Evolutionary conservation across 1,140 invertebrate species (phyloP).

Genomic region (Drosophila equinoxialis): DNA sequence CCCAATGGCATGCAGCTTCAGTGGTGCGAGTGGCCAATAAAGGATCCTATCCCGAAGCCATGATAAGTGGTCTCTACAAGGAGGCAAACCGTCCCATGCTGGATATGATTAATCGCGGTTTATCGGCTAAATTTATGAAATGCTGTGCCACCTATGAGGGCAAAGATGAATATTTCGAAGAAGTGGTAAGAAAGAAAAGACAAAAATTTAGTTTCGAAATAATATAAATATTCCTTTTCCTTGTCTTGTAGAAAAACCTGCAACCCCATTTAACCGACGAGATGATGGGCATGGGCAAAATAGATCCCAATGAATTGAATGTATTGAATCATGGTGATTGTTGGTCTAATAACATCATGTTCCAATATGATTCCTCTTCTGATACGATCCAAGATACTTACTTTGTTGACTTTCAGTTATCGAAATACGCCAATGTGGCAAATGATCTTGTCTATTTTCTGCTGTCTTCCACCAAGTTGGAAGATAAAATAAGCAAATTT

Average conservation of each 20-base stretch:
- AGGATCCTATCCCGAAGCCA: constrained; percentile 64
- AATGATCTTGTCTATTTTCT: constrained; percentile 69
- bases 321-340: constrained; percentile 87
- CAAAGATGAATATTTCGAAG: constrained; percentile 53
- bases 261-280: constrained; percentile 28
- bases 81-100: constrained; percentile 41
- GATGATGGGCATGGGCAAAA: constrained; percentile 30
- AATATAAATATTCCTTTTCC: background rate
- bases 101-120: constrained; percentile 35
- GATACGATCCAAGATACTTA: constrained; percentile 75
- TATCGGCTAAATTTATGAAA: constrained; percentile 37
- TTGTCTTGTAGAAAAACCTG: constrained; percentile 29
- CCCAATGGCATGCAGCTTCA: constrained; percentile 85
- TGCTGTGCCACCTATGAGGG: constrained; percentile 47
- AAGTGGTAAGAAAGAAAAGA: constrained; percentile 42
- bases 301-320: constrained; percentile 84
- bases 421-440: constrained; percentile 63
- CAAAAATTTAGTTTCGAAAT: background rate
- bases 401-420: constrained; percentile 65
- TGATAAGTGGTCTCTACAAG: constrained; percentile 45
- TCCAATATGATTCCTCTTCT: constrained; percentile 84
- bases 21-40: constrained; percentile 83
- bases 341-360: constrained; percentile 85
- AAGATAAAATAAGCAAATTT: constrained; percentile 70
- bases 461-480: constrained; percentile 63